Conservation (phyloP, 1,140 invertebrate species). For the Tetragnatha versicolor region DNA sequence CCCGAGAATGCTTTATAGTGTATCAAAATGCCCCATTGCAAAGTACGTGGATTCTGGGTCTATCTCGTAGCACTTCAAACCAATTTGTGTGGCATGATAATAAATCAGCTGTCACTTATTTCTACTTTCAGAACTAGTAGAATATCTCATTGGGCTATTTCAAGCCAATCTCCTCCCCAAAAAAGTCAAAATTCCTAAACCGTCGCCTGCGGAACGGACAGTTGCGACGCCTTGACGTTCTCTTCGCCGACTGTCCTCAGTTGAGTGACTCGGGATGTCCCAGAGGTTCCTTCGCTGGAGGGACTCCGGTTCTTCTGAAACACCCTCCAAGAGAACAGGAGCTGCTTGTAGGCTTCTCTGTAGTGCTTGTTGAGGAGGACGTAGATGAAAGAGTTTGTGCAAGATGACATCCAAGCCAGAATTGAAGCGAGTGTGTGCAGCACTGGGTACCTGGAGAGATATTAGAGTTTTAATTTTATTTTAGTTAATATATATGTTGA, state of each 20-base stretch:
- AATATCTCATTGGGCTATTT: no score
- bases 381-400: constrained; percentile 87
- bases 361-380: constrained; percentile 85
- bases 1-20: no score
- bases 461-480: no score
- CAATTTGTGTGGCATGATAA: no score
- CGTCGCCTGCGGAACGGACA: constrained; percentile 2
- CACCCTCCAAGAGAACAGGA: constrained; percentile 64
- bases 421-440: constrained; percentile 82
- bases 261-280: neutral
- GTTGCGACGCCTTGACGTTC: constrained; percentile 9
- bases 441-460: constrained; percentile 69
- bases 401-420: constrained; percentile 83
- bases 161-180: no score
- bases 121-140: no score
- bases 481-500: no score
- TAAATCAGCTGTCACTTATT: no score
- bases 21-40: no score
- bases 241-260: constrained; percentile 6
- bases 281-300: constrained; percentile 11
- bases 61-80: no score
- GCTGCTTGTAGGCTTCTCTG: constrained; percentile 75
- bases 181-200: neutral
- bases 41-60: no score
- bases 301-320: neutral